Evolutionary conservation across 2,113 vertebrate genomes (phyloP).

Genomic region (Aptenodytes forsteri): DNA sequence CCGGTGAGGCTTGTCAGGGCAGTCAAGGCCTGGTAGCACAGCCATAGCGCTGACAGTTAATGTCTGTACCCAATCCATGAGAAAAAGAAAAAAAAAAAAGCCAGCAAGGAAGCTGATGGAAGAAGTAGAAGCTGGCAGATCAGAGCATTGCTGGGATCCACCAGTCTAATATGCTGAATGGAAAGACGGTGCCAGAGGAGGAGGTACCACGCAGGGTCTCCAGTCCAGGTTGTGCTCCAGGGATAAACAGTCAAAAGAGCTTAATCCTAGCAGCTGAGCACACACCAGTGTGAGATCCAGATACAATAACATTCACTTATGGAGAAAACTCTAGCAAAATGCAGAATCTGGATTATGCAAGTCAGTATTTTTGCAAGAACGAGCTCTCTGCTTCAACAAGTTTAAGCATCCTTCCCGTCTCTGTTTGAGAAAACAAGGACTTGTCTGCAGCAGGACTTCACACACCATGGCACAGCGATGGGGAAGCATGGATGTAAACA

Average conservation of each 20-base stretch:
- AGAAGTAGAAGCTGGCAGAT: neutral
- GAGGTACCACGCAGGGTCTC: neutral
- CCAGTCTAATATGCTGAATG: neutral
- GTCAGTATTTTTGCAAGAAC: neutral
- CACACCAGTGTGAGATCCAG: neutral
- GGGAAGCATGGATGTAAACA: neutral
- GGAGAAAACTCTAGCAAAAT: neutral
- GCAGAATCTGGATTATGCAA: neutral
- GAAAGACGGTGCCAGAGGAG: neutral
- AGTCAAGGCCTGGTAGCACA: neutral
- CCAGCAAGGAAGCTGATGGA: neutral
- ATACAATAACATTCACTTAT: rapidly evolving
- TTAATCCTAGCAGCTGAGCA: neutral
- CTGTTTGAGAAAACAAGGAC: neutral
- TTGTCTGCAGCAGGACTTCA: neutral
- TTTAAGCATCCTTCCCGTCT: neutral
- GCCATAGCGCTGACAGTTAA: neutral
- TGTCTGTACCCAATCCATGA: neutral
- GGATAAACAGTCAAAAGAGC: neutral
- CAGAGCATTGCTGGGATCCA: rapidly evolving
- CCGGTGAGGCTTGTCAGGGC: rapidly evolving
- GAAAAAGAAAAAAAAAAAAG: neutral
- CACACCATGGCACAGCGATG: neutral
- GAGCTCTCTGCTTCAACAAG: rapidly evolving
- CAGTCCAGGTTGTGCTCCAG: neutral